Conservation (phyloP, 1,140 invertebrate genomes). For the Dufourea novaeangliae region DNA sequence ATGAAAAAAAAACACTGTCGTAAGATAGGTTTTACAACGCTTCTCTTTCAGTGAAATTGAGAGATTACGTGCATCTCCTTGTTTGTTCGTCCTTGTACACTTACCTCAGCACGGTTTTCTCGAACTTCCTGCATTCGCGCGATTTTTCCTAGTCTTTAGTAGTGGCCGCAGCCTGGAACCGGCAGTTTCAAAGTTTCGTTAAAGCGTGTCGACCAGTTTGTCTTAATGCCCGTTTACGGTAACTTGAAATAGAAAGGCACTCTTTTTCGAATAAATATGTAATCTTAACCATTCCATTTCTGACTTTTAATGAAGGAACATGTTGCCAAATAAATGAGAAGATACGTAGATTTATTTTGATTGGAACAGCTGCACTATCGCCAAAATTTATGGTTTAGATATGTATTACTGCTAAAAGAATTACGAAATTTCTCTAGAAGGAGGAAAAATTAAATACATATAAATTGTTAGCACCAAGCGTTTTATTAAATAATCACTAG, state of each 20-base stretch:
- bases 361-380: no score
- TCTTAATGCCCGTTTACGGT: conserved; percentile 19
- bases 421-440: neutral
- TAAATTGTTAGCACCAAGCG: no score
- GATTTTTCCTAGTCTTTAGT: conserved; percentile 16
- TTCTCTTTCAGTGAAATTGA: conserved; percentile 56
- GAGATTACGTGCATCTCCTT: conserved; percentile 63
- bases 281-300: neutral
- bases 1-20: conserved; percentile 33
- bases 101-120: neutral
- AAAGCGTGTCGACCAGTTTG: neutral
- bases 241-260: conserved; percentile 9
- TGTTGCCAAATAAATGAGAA: no score
- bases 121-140: conserved; percentile 43
- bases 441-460: no score
- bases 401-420: no score
- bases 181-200: conserved; percentile 41
- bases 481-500: no score
- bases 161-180: conserved; percentile 19
- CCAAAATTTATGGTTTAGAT: no score
- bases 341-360: no score
- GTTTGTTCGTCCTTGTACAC: conserved; percentile 56
- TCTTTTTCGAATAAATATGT: neutral
- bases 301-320: no score
- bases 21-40: conserved; percentile 30